Conservation (phyloP, 2,888 invertebrate genomes). For the Nomada fucata region DNA sequence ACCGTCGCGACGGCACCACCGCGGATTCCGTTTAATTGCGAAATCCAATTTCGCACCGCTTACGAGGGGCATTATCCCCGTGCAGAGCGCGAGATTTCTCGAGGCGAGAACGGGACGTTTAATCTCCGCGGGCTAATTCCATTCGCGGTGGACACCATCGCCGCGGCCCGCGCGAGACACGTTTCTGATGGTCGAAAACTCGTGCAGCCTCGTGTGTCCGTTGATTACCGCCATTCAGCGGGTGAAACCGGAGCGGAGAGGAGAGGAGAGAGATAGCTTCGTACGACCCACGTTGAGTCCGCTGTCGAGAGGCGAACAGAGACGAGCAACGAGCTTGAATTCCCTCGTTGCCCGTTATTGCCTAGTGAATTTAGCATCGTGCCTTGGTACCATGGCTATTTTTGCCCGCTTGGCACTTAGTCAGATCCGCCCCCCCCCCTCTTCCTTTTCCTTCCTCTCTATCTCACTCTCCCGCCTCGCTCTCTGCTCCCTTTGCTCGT, state of each 20-base stretch:
- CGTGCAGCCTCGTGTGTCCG: constrained; percentile 32
- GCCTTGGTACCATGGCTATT: constrained; percentile 71
- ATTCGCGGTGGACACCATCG: too few species aligned
- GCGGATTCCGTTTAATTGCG: too few species aligned
- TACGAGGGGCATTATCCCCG: too few species aligned
- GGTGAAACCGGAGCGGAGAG: neutral
- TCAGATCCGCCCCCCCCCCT: constrained; percentile 59
- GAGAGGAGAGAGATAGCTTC: neutral
- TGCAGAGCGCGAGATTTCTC: too few species aligned
- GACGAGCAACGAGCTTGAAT: constrained; percentile 31
- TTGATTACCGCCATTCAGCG: constrained; percentile 45
- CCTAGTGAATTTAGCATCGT: constrained; percentile 69
- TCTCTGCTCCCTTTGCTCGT: neutral
- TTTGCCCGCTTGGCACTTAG: constrained; percentile 73
- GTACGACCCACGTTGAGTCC: constrained; percentile 27
- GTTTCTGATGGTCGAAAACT: constrained; percentile 28
- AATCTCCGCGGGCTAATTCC: too few species aligned
- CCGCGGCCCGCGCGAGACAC: neutral
- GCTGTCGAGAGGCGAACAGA: constrained; percentile 7
- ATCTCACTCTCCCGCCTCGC: constrained; percentile 10
- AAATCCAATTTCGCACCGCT: too few species aligned
- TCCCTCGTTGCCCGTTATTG: constrained; percentile 62
- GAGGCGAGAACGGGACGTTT: too few species aligned
- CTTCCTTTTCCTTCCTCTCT: constrained; percentile 8
- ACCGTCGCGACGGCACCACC: too few species aligned